Base-by-base conservation (phyloP, 2,797 vertebrate genomes). In the Scolopax bukidnonensis region DNA sequence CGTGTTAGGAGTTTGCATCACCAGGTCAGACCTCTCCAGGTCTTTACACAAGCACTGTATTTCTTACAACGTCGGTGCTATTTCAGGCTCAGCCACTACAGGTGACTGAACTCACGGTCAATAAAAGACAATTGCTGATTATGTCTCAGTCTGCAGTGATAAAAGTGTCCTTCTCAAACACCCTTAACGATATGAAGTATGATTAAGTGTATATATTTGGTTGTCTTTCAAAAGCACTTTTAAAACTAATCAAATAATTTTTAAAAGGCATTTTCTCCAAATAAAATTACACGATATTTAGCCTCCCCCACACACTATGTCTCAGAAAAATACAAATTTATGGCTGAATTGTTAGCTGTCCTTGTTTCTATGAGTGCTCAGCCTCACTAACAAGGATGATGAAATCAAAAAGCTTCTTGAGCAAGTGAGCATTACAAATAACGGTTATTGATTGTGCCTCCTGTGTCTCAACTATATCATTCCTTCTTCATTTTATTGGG, bases 21-120 rank as follows among this genome's bases (percentile, higher is more conserved):
- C 59, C 28, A 79, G 51, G 47, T 95, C 88, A 79, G 80, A 76
- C 38, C 20, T 63, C 89, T 85, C 56, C 63, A 85, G 68, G 50
- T 80, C 17, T 11, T 95, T 88, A 60, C 75, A 75, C 50, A 76
- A 83, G 33, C 81, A 48, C 23, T 74, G 47, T 69, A 28, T 80
- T 95, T 84, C 65, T 48, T 90, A 77, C 89, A 93, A 16, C 36
- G 67, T 54, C 5, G 2, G 23, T 84, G 94, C 79, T 95, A 83
- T 82, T 93, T 90, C 80, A 95, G 96, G 90, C 87, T 77, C 32
- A 81, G 95, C 84, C 75, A 84, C 75, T 71, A 41, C 54, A 96
- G 97, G 98, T 98, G 95, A 95, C 18, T 97, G 98, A 98, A 97
- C 98, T 92, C 78, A 20, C 28, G 96, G 97, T 95, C 96, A 97